Base-by-base conservation (phyloP, 2,888 invertebrate genomes). In the Abscondita cerata region DNA sequence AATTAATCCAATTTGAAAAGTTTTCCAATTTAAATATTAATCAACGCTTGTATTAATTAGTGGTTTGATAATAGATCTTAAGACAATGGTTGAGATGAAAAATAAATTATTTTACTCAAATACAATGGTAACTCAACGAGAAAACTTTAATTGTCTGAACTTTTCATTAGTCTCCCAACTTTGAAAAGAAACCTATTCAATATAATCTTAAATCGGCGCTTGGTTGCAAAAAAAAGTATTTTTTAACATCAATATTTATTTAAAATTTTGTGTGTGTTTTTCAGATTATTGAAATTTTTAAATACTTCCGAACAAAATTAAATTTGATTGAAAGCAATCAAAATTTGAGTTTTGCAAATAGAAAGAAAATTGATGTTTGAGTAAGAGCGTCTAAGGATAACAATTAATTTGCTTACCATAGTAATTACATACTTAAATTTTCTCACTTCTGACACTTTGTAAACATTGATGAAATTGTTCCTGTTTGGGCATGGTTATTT, bases 11-110 rank as follows among this genome's bases (percentile, higher is more conserved):
- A 9, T 6, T 16, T 13, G 3, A 15, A 41, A 41, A 47, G 47
- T 47, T 47, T 19, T 47, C 12, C 47, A 15, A 47, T 47, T 18
- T 47, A 47, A 47, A 47, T 47, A 20, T 47, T 47, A 25, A 47
- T 47, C 25, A 18, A 16, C 20, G 47, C 19, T 20, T 47, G 16
- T 19, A 8, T 12, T 47, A 47, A 47, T 47, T 48, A 25, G 25
- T 25, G 48, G 12, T 20, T 33, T 33, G 31, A 15, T 31, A 25
- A 25, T 48, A n/a, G 31, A 25, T 33, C 13, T 25, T 13, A 48
- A 48, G 16, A 20, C 48, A 12, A 25, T 47, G 47, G 19, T 19
- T 6, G 4, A 25, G 25, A 25, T 25, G 25, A 25, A 25, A 6
- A 15, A 19, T 44, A 1, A 44, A 44, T 16, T 44, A 6, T 44